phyloP scores from a whole-genome alignment of 1,140 invertebrate genomes.

The Papilio xuthus region DNA sequence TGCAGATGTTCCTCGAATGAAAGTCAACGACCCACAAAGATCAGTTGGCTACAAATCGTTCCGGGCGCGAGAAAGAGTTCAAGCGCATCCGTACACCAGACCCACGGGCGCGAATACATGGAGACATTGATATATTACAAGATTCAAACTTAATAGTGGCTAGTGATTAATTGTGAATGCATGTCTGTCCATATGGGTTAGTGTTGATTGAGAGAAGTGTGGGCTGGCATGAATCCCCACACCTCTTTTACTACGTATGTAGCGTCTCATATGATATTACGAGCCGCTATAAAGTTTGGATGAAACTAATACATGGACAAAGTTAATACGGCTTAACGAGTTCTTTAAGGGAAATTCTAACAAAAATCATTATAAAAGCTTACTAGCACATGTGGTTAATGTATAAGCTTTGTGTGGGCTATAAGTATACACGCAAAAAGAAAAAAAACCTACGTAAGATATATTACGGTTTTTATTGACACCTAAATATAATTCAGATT shows the following conservation, averaged over 20 bases:
- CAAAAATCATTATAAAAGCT: neutral
- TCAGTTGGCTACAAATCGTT: conserved; percentile 74
- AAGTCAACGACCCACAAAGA: conserved; percentile 57
- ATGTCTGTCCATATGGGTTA: too few species aligned
- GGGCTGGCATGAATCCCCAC: too few species aligned
- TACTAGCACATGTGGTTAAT: neutral
- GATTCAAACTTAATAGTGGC: too few species aligned
- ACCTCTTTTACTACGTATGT: too few species aligned
- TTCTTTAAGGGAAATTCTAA: neutral
- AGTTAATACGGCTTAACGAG: neutral
- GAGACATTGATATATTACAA: neutral
- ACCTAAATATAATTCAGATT: too few species aligned
- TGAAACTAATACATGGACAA: too few species aligned
- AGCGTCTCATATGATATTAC: too few species aligned
- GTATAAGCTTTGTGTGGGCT: neutral
- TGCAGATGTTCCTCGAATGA: conserved; percentile 52
- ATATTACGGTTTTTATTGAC: neutral
- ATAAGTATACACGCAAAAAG: neutral
- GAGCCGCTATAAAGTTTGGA: too few species aligned
- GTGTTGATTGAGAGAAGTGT: too few species aligned
- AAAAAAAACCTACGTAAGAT: neutral
- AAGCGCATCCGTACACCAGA: conserved; percentile 64
- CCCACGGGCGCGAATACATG: conserved; percentile 35
- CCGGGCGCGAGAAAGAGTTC: conserved; percentile 58
- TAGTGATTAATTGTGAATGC: too few species aligned